phyloP scores from a whole-genome alignment of 2,113 vertebrate genomes.

The Melanocharis versteri region DNA sequence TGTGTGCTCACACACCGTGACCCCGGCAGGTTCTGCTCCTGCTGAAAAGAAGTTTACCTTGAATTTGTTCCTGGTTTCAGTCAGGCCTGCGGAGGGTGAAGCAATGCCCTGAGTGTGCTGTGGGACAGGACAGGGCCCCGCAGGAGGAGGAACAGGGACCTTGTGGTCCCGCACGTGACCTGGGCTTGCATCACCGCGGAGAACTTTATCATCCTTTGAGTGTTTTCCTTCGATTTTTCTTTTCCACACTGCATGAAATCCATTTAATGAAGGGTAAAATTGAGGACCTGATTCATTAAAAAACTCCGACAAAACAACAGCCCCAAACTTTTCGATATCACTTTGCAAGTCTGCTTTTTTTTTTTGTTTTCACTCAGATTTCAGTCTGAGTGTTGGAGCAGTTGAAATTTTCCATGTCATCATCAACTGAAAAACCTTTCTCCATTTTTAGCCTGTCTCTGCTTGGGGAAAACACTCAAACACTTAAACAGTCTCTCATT shows the following conservation, averaged over 20 bases:
- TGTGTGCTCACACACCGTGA: neutral
- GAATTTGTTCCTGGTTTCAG: neutral
- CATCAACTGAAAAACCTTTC: neutral
- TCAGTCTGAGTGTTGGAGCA: neutral
- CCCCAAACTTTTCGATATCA: rapidly evolving
- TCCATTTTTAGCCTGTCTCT: neutral
- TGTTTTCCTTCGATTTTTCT: neutral
- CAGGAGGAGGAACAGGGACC: neutral
- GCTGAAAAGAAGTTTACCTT: neutral
- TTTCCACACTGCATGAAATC: neutral
- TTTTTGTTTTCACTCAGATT: neutral
- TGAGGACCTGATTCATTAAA: neutral
- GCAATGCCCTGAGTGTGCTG: neutral
- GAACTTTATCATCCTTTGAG: neutral
- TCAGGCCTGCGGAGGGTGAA: neutral
- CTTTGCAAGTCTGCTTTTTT: neutral
- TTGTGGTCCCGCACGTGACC: neutral
- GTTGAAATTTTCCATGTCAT: neutral
- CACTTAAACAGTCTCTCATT: neutral
- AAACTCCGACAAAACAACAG: rapidly evolving
- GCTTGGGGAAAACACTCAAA: neutral
- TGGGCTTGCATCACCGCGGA: neutral
- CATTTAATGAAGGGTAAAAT: neutral
- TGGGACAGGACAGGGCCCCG: neutral
- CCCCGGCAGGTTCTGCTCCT: neutral